Conservation (phyloP, 1,140 invertebrate genomes). For the Eumaeus atala region DNA sequence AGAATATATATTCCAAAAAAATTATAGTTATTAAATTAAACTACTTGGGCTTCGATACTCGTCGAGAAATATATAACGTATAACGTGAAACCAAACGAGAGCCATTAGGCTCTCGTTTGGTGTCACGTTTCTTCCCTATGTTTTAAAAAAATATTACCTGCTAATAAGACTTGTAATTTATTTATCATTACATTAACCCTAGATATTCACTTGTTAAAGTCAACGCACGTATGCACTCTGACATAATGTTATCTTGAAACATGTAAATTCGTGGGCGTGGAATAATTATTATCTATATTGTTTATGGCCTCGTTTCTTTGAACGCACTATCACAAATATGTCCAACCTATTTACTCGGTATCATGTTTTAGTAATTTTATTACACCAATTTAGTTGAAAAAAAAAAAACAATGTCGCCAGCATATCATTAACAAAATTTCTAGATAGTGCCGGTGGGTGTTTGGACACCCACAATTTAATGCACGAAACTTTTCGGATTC, state of each 20-base stretch:
- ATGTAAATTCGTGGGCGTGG: neutral
- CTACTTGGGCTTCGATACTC: too few relatives aligned
- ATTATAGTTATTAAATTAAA: too few relatives aligned
- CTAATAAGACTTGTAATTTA: too few relatives aligned
- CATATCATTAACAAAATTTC: neutral
- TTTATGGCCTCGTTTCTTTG: neutral
- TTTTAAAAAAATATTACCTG: too few relatives aligned
- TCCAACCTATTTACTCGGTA: slow-evolving; percentile 1
- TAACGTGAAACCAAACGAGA: too few relatives aligned
- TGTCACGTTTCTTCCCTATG: too few relatives aligned
- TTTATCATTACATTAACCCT: too few relatives aligned
- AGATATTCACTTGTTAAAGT: neutral
- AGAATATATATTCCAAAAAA: too few relatives aligned
- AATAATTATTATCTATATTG: neutral
- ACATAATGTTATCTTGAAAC: neutral
- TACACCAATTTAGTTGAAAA: neutral
- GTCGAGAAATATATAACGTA: too few relatives aligned
- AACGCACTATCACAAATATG: slow-evolving; percentile 1
- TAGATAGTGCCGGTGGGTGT: neutral
- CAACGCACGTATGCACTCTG: neutral
- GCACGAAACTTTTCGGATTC: neutral
- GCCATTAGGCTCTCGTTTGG: too few relatives aligned
- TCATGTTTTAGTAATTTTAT: slow-evolving; percentile 8
- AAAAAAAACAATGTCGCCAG: slow-evolving; percentile 3
- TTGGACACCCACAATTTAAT: slow-evolving; percentile 6